A percentile compares a stretch with the other conserved stretches of the same genome.
Conservation (phyloP, 2,113 vertebrate species). For the Osmerus mordax region DNA sequence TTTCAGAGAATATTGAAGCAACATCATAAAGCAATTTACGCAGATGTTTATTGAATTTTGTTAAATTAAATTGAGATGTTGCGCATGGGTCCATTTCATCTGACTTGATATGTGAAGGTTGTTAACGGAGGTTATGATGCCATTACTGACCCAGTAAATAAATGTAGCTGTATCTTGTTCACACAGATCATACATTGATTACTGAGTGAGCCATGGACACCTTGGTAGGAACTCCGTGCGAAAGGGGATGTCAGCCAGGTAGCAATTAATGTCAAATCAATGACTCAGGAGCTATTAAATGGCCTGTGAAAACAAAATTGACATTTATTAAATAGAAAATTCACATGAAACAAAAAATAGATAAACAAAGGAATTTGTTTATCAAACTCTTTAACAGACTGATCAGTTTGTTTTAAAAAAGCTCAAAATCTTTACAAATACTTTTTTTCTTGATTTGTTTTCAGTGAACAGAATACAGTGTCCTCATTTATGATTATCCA, state of each 20-base stretch:
- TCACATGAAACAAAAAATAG: too few species aligned
- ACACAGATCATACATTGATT: constrained; percentile 72
- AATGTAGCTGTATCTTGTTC: constrained; percentile 67
- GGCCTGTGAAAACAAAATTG: neutral
- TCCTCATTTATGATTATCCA: too few species aligned
- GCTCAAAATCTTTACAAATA: too few species aligned
- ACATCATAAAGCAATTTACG: too few species aligned
- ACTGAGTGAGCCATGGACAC: constrained; percentile 63
- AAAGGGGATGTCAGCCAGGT: neutral
- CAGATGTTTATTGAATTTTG: too few species aligned
- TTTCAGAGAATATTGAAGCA: too few species aligned
- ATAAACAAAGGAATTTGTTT: neutral
- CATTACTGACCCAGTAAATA: constrained; percentile 71
- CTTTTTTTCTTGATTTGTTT: neutral
- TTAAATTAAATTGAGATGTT: too few species aligned
- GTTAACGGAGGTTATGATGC: constrained; percentile 30
- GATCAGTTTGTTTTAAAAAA: neutral
- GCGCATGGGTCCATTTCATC: neutral
- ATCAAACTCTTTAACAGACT: neutral
- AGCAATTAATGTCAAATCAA: neutral
- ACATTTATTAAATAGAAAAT: neutral
- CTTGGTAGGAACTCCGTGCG: neutral
- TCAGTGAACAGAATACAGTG: too few species aligned
- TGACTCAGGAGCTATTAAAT: neutral
- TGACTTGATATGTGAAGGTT: neutral